Base-by-base conservation (phyloP, 2,888 invertebrate species). In the Amphipoea lucens region DNA sequence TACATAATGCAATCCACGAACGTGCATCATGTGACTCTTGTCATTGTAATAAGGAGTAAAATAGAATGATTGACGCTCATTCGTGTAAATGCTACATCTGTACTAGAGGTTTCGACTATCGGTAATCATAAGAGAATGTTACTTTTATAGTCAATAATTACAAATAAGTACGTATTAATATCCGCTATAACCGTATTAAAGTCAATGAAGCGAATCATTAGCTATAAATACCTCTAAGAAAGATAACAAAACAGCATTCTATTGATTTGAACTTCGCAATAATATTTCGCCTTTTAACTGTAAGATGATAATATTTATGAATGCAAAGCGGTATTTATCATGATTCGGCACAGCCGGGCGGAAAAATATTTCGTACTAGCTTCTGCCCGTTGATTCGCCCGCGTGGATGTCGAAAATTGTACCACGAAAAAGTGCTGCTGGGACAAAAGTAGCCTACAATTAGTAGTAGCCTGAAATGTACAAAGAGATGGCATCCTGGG, bases 181-280 rank as follows among this genome's bases (percentile, higher is more conserved):
- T 20, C 3, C 36, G n/a, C 20, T 40, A 73, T 45, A 75, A 45
- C 23, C 12, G 29, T 17, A 68, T 45, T 62, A n/a, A 62, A 36
- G 14, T 51, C 42, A 62, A n/a, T 79, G 68, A 68, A 63, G 63
- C 63, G 57, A 74, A 48, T 54, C 54, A 74, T 69, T 63, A 4
- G 2, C 40, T 57, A 29, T 57, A 14, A 40, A 4, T 42, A 36
- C 12, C 5, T 9, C 23, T 17, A 23, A 23, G 6, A 62, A 51
- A 65, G 23, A 54, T 62, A 70, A 72, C 14, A 17, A n/a, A 66
- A 57, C 36, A 66, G n/a, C n/a, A 17, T 40, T 51, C n/a, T n/a
- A 71, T 48, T 36, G 1, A 60, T 45, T 23, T 2, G 17, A 4
- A 48, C 17, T 45, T 60, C 45, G 29, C 5, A 71, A 54, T 75